Conservation (phyloP, 2,888 invertebrate species). For the Ephialtes manifestator region DNA sequence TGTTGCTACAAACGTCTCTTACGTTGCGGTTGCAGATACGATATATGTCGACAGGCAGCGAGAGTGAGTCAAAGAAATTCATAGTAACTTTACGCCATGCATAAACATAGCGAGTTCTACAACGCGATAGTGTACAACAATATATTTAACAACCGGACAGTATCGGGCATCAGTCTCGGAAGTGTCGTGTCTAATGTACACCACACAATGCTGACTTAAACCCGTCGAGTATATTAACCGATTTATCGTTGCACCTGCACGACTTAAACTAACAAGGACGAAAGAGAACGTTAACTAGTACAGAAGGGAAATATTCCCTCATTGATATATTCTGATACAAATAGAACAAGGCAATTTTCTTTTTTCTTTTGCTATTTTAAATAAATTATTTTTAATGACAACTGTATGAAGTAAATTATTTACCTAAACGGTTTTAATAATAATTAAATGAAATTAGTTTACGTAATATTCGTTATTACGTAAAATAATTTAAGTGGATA, state of each 20-base stretch:
- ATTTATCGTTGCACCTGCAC: constrained; percentile 54
- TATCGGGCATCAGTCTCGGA: constrained; percentile 38
- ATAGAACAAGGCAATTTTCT: not conserved
- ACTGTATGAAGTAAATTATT: not conserved
- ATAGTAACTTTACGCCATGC: not conserved
- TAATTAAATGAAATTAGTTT: too few species aligned
- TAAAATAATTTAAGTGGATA: too few species aligned
- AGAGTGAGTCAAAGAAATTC: constrained; percentile 20
- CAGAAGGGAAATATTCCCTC: not conserved
- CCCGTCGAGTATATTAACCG: constrained; percentile 13
- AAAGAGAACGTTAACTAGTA: constrained; percentile 49
- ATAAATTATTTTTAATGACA: constrained; percentile 5
- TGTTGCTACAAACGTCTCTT: constrained; percentile 30
- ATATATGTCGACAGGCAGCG: constrained; percentile 12
- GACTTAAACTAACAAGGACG: constrained; percentile 27
- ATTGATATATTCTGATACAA: not conserved
- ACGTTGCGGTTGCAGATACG: constrained; percentile 11
- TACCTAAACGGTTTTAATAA: constrained; percentile 23
- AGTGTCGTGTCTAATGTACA: constrained; percentile 33
- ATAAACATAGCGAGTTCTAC: constrained; percentile 13
- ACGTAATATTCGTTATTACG: too few species aligned
- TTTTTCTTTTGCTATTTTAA: too few species aligned
- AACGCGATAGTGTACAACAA: constrained; percentile 15
- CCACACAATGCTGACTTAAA: not conserved
- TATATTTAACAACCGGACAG: constrained; percentile 31